phyloP scores from a whole-genome alignment of 2,888 invertebrate genomes.

The Proisotoma minuta region DNA sequence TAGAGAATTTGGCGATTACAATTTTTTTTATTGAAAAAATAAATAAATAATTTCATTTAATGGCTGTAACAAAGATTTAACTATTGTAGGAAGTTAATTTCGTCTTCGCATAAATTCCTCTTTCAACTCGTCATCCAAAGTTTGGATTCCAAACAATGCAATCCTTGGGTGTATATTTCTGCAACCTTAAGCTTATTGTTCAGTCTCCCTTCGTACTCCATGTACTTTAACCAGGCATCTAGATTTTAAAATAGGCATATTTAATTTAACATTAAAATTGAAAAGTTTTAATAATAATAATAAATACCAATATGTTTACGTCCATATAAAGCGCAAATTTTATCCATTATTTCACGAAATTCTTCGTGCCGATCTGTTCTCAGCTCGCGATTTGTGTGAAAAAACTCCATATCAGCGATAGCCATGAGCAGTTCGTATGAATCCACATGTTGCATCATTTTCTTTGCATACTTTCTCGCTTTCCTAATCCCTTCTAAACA shows the following conservation, averaged over 20 bases:
- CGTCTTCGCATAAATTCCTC: background rate
- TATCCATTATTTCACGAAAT: slow-evolving; percentile 8
- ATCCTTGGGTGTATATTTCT: slow-evolving; percentile 13
- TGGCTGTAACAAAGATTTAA: too few relatives aligned
- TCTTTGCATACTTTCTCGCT: background rate
- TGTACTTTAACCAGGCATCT: slow-evolving; percentile 27
- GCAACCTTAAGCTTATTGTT: slow-evolving; percentile 8
- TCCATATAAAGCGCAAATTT: slow-evolving; percentile 15
- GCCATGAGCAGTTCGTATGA: background rate
- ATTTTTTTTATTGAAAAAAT: too few relatives aligned
- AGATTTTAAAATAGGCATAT: background rate
- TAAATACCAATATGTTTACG: slow-evolving; percentile 15
- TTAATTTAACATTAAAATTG: slow-evolving; percentile 1
- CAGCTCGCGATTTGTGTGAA: background rate
- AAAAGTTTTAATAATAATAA: background rate
- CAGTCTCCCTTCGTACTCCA: slow-evolving; percentile 18
- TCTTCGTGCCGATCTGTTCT: background rate
- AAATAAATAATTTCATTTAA: too few relatives aligned
- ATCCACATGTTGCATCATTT: background rate
- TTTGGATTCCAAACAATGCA: slow-evolving; percentile 11
- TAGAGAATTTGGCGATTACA: too few relatives aligned
- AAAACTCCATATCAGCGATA: slow-evolving; percentile 10
- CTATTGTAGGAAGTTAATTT: background rate
- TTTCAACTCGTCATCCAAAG: too few relatives aligned
- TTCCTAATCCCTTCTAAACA: background rate